Conservation (phyloP, 2,888 invertebrate genomes). For the Monoplex corrugatus region DNA sequence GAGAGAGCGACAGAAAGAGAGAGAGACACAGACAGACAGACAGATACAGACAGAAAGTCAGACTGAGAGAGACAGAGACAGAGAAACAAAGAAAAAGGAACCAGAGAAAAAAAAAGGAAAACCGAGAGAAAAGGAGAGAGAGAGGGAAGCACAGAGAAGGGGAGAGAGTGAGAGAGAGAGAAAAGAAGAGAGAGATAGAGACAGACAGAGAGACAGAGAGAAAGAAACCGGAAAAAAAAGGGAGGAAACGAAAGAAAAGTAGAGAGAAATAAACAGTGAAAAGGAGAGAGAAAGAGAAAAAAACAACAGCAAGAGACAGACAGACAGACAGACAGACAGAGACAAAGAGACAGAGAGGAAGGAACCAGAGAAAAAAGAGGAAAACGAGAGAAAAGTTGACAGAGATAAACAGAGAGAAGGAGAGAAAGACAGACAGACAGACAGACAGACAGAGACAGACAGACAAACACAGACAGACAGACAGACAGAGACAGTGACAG, state of each 20-base stretch:
- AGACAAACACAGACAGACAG: neutral
- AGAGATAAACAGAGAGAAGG: conserved; percentile 25
- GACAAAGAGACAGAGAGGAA: conserved; percentile 23
- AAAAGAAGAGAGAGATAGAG: conserved; percentile 15
- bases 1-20: neutral
- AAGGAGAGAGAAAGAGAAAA: neutral
- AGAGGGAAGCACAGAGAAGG: neutral
- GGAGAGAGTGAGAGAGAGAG: neutral
- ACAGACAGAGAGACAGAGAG: conserved; percentile 8
- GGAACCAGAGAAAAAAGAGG: too few relatives aligned
- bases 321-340: conserved; percentile 9
- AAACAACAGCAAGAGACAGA: neutral
- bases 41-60: conserved; percentile 16
- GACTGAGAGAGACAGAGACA: neutral
- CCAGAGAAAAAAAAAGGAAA: neutral
- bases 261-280: too few relatives aligned
- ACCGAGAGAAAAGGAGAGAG: neutral
- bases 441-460: conserved; percentile 14
- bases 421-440: neutral
- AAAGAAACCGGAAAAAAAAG: too few relatives aligned
- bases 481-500: conserved; percentile 10
- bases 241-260: too few relatives aligned
- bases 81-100: neutral
- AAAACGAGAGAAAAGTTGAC: too few relatives aligned
- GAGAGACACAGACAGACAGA: conserved; percentile 14